Conservation (phyloP, 1,140 invertebrate species). For the Batillaria attramentaria region DNA sequence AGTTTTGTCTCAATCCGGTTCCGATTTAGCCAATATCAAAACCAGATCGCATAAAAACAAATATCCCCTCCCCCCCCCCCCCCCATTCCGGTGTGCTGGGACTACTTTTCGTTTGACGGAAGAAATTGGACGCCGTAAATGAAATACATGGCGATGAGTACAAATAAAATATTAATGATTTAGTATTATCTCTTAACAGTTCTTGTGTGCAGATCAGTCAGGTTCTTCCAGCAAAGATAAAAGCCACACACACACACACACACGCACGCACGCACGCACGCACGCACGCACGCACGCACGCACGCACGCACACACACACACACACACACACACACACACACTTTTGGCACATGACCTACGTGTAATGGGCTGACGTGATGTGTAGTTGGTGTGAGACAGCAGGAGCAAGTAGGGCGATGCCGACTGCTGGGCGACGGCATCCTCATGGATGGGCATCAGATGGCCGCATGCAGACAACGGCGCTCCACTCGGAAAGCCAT, state of each 20-base stretch:
- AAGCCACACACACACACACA: no score
- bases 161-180: not conserved
- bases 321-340: no score
- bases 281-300: not conserved
- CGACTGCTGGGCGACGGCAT: slow-evolving; percentile 19
- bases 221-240: no score
- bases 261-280: not conserved
- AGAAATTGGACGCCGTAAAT: not conserved
- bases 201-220: no score
- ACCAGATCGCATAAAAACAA: no score
- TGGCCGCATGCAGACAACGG: slow-evolving; percentile 38
- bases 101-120: not conserved
- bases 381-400: slow-evolving; percentile 35
- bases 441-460: slow-evolving; percentile 39
- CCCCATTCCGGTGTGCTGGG: no score
- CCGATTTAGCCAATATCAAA: no score
- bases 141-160: not conserved
- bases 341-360: not conserved
- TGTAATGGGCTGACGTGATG: slow-evolving; percentile 7
- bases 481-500: no score
- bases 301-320: no score
- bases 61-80: no score
- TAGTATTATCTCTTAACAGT: no score
- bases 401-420: slow-evolving; percentile 34
- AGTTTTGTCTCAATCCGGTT: no score